These are phyloP conservation scores for Polydrusus cervinus DNA, from an alignment of 2,888 invertebrate species.

Conservation along the genomic window DNA sequence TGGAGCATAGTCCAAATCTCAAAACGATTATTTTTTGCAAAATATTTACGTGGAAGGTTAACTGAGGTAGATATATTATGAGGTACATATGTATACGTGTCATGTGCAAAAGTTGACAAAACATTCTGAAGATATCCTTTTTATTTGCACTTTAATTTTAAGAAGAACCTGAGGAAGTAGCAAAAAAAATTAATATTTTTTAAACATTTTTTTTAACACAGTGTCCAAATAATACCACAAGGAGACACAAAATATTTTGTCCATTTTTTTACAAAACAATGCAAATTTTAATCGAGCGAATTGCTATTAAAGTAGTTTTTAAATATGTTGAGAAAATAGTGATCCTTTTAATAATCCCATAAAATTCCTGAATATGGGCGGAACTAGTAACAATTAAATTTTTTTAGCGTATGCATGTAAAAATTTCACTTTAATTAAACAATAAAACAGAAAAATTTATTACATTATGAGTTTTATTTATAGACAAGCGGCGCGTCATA, in stretches of 20 bases:
- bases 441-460: neutral
- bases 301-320: neutral
- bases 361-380: too few species aligned
- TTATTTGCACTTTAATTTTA: too few species aligned
- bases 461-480: neutral
- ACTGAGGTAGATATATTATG: conserved; percentile 24
- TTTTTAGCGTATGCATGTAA: neutral
- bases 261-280: neutral
- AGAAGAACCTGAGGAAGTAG: too few species aligned
- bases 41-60: conserved; percentile 4
- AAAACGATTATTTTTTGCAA: neutral
- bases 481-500: neutral
- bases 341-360: too few species aligned
- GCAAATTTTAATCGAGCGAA: neutral
- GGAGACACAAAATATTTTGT: neutral
- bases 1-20: neutral
- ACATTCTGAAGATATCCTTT: too few species aligned
- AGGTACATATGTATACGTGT: neutral
- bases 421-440: neutral
- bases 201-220: too few species aligned
- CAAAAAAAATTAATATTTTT: too few species aligned
- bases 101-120: neutral
- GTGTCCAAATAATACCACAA: neutral
- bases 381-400: neutral
- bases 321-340: neutral